Conservation (phyloP, 2,797 vertebrate genomes). For the Anas georgica region DNA sequence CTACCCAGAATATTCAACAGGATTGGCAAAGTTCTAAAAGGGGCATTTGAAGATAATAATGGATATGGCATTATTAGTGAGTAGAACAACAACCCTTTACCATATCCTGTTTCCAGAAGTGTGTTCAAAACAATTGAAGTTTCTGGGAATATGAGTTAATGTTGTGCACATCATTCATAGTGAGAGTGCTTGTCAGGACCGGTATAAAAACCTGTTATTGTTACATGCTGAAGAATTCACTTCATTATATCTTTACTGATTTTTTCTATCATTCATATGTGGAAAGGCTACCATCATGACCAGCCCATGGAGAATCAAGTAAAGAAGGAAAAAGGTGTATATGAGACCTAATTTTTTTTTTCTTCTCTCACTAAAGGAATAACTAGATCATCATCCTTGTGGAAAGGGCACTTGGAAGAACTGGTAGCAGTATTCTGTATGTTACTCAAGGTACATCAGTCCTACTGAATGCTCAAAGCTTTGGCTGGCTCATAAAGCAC, state of each 20-base stretch:
- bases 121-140: not conserved
- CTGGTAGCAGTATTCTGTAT: not conserved
- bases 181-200: not conserved
- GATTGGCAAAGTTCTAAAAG: slow-evolving; percentile 53
- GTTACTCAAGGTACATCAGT: not conserved
- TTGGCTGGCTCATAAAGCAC: not conserved
- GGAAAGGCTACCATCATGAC: slow-evolving; percentile 25
- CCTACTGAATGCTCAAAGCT: not conserved
- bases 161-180: not conserved
- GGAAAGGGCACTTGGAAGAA: slow-evolving; percentile 19
- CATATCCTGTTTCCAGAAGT: not conserved
- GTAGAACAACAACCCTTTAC: not conserved
- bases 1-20: slow-evolving; percentile 39
- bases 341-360: not conserved
- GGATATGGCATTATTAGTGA: not conserved
- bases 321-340: not conserved
- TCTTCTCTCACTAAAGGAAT: not conserved
- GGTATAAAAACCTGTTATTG: not conserved
- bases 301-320: not conserved
- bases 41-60: slow-evolving; percentile 23
- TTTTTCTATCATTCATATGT: not conserved
- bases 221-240: not conserved
- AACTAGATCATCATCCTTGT: slow-evolving; percentile 4
- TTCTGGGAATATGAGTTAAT: not conserved
- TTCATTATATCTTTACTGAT: slow-evolving; percentile 24